Base-by-base conservation (phyloP, 1,140 invertebrate genomes). In the Probaryconus sp. region DNA sequence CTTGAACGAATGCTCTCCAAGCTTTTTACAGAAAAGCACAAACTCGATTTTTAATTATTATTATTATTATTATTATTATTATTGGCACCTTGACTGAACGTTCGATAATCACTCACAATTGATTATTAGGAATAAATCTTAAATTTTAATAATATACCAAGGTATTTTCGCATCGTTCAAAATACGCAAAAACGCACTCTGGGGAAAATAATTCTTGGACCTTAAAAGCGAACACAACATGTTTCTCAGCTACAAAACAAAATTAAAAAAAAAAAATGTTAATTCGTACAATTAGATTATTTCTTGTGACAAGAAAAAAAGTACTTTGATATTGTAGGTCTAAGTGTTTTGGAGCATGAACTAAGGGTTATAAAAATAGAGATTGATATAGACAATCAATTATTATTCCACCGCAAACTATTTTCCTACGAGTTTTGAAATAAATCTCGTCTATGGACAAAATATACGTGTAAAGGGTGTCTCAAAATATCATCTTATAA, bases 281-380 rank as follows among this genome's bases (percentile, higher is more conserved):
- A n/a, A n/a, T n/a, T n/a, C n/a, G n/a, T n/a, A n/a, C n/a, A n/a
- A n/a, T n/a, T n/a, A n/a, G n/a, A n/a, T n/a, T n/a, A n/a, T n/a
- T n/a, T n/a, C n/a, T n/a, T n/a, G n/a, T n/a, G n/a, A n/a, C n/a
- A 31, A 17, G 31, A 13, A 26, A 42, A 38, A 68, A 68, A 68
- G 64, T 68, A 65, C 45, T 56, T 17, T 40, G 47, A 68, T 30
- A 60, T 68, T 60, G 53, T 51, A 68, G 18, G 51, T 67, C 53
- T 50, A 60, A 55, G 21, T 4, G 17, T 7, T 48, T 53, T 64
- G 37, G 56, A 51, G 68, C 50, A 67, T 51, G 33, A 45, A 65
- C 53, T n/a, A n/a, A 33, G 38, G 26, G 33, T 71, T 76, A 68
- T 30, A 60, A 67, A 61, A 71, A 68, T 72, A n/a, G n/a, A 63